These are phyloP conservation scores for Holacanthus passer DNA, from an alignment of 2,113 vertebrate genomes.

Conservation along the genomic window DNA sequence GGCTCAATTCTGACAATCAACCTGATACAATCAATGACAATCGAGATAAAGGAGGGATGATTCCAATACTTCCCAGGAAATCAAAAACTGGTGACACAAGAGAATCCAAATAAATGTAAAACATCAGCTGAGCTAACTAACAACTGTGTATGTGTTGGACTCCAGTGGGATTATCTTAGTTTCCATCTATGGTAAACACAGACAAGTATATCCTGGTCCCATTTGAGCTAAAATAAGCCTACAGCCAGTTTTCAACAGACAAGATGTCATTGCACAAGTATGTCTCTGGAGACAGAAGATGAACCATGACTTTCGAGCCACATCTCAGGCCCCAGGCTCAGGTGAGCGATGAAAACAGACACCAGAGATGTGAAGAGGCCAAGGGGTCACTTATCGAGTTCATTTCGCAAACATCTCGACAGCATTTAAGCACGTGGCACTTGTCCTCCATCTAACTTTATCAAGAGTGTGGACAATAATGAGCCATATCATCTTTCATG, in stretches of 20 bases:
- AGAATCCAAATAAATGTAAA: not conserved
- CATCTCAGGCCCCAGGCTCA: slow-evolving; percentile 50
- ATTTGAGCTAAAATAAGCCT: slow-evolving; percentile 70
- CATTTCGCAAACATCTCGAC: slow-evolving; percentile 47
- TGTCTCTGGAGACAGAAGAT: slow-evolving; percentile 69
- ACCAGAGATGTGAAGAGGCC: slow-evolving; percentile 37
- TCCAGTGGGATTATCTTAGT: slow-evolving; percentile 65
- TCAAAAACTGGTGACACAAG: slow-evolving; percentile 6
- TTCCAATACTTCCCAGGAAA: slow-evolving; percentile 6
- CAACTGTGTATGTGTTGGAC: slow-evolving; percentile 8
- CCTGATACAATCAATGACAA: not conserved
- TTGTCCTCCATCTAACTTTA: slow-evolving; percentile 62
- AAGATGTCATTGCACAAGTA: slow-evolving; percentile 61
- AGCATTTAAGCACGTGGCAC: slow-evolving; percentile 9
- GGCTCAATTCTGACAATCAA: slow-evolving; percentile 16
- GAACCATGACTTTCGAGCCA: slow-evolving; percentile 54
- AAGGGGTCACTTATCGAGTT: slow-evolving; percentile 54
- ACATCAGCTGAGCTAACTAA: slow-evolving; percentile 11
- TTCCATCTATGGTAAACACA: slow-evolving; percentile 88
- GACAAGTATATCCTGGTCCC: slow-evolving; percentile 60
- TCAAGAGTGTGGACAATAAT: slow-evolving; percentile 54
- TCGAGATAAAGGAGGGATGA: not conserved
- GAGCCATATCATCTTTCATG: slow-evolving; percentile 47
- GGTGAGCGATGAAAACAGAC: slow-evolving; percentile 65
- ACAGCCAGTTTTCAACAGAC: slow-evolving; percentile 63